Evolutionary conservation across 2,888 invertebrate genomes (phyloP), one percentile per base, ranked within the genome.

Genomic region (Ischnus inquisitorius): DNA sequence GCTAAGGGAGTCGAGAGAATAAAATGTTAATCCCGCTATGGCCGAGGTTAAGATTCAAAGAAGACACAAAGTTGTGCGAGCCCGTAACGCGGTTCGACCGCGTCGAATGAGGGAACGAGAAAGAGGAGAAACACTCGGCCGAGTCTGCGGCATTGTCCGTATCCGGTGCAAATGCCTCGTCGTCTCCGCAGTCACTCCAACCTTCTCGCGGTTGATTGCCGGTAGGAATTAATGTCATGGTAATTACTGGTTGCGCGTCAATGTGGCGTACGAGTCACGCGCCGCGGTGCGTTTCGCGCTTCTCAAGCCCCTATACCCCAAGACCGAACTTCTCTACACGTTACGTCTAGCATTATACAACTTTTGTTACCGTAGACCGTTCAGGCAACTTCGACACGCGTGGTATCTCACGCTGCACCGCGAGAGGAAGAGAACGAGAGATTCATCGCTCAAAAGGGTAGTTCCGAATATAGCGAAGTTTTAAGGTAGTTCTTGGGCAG

Each of bases 181-280:
- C 34, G 71, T 76, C 62, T 25, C 48, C 67, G 64, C 43, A 68
- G 62, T 79, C 64, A 54, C 28, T 72, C 43, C 34, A 68, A 43
- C 65, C 64, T 22, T 25, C 64, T 46, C 65, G 75, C 67, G 41
- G 69, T 19, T 67, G 82, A 84, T 84, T 82, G 75, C 75, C 54
- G 78, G 79, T 68, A 79, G 69, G 76, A 85, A 85, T 85, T 84
- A 84, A 85, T 85, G 79, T 79, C 81, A 84, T 84, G 85, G 84
- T 85, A 85, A 85, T 85, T 83, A 85, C 85, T 22, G 78, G 74
- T 78, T 78, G 79, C 54, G 25, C 74, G 54, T 68, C 84, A 74
- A 62, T 74, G 78, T 84, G 74, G 82, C 65, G 77, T 77, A 72
- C 83, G 67, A 78, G 82, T 84, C 81, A 82, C 77, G 83, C 83